Base-by-base conservation (phyloP, 2,888 invertebrate species). In the Zygogramma bicolorata region DNA sequence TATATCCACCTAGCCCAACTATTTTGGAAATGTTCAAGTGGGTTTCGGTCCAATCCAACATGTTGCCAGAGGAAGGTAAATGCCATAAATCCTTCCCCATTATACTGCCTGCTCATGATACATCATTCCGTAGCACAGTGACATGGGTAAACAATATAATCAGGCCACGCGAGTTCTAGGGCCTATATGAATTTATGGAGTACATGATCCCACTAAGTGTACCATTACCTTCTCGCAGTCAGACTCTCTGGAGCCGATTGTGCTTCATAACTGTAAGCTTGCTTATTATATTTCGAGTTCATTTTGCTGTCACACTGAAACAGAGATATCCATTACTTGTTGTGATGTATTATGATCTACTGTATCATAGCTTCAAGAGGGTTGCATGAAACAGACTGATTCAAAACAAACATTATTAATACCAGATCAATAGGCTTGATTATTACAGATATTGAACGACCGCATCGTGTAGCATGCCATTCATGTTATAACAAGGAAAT, bases 91-190 rank as follows among this genome's bases (percentile, higher is more conserved):
- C 63, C 61, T 49, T n/a, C n/a, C n/a, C 61, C 18, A 71, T 75
- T 71, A 71, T 29, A 27, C 10, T 66, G 73, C 61, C 59, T 68
- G 70, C 63, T 49, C 68, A 59, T 59, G 65, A 75, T 73, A 66
- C 65, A 68, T 73, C 68, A 70, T 65, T 67, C 58, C 27, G 34
- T 49, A 68, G 62, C 70, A 66, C 10, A 61, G 49, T 65, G 68
- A 73, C 75, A 65, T 71, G 73, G 71, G 71, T 73, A 75, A 75
- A 75, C 75, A 75, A 71, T 71, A 68, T 75, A 73, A 75, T 75
- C 73, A 73, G 73, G 67, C 68, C 57, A 71, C 66, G 59, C 65
- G 70, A 70, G 71, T 68, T 75, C 69, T 66, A 63, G 67, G 73
- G 68, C 73, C 72, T 62, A 57, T 68, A 72, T 73, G 70, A 75